Conservation (phyloP, 2,797 vertebrate genomes). For the Typhlichthys eigenmanni region DNA sequence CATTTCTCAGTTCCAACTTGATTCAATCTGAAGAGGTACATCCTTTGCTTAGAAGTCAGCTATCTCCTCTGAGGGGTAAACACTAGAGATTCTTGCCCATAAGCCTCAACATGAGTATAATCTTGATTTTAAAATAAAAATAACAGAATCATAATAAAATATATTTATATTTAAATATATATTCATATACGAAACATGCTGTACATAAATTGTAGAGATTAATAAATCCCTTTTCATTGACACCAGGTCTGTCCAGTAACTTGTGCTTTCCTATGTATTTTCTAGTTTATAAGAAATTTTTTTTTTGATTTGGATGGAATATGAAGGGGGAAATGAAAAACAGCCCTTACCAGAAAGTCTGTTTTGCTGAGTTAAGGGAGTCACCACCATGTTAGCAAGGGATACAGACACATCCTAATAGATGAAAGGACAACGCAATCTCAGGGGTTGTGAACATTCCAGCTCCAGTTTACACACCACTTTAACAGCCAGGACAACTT, state of each 20-base stretch:
- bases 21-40: constrained; percentile 55
- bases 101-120: constrained; percentile 73
- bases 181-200: constrained; percentile 83
- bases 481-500: not conserved
- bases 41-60: constrained; percentile 39
- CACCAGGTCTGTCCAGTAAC: constrained; percentile 71
- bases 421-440: not conserved
- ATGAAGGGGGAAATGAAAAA: constrained; percentile 43
- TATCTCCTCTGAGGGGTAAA: constrained; percentile 51
- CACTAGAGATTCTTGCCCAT: constrained; percentile 45
- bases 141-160: constrained; percentile 82
- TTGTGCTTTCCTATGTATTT: constrained; percentile 76
- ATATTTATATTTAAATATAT: constrained; percentile 83
- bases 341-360: constrained; percentile 53
- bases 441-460: constrained; percentile 1
- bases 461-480: not conserved
- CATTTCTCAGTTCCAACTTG: constrained; percentile 62
- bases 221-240: constrained; percentile 70
- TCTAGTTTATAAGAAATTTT: no score
- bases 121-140: constrained; percentile 68
- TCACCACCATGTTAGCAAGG: constrained; percentile 29
- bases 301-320: constrained; percentile 64
- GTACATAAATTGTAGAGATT: constrained; percentile 77
- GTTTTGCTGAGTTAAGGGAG: constrained; percentile 65
- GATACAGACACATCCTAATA: constrained; percentile 30